Base-by-base conservation (phyloP, 2,797 vertebrate genomes). In the Pseudocheirus occidentalis region DNA sequence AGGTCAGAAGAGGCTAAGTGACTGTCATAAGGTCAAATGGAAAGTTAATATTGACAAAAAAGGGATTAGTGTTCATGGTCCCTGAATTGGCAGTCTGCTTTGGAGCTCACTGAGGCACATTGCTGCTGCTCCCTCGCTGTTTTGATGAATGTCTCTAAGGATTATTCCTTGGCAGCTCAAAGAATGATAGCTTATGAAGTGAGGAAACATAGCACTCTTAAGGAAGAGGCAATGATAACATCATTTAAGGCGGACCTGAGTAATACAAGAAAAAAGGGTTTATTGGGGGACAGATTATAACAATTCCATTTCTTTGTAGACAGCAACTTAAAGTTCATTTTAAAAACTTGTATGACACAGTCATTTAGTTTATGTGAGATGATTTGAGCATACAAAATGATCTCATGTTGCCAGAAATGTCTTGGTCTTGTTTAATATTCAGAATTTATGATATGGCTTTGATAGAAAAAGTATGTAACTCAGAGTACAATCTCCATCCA, bases 31-130 rank as follows among this genome's bases (percentile, higher is more conserved):
- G 90, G 92, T 94, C 90, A 93, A 58, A 92, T 59, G 27, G 90
- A 91, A 96, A 97, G 73, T 53, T 95, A 96, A 92, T 93, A 90
- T 87, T 40, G 91, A 96, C 16, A 95, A 27, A 95, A 95, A 94
- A 90, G 53, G 29, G 93, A 93, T 62, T 73, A 91, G 90, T 93
- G 91, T n/a, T 95, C 93, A 58, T 89, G 90, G 93, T 62, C 73
- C 94, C 87, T 91, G 62, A 93, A 87, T 96, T 96, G 58, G 16
- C 5, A 50, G 24, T 91, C 91, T 91, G 91, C 94, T 94, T 94
- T 53, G 54, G 57, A 55, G 58, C 58, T 91, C 24, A 55, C 27
- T 34, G 0, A 40, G 55, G 46, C 92, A 11, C 87, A 28, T 57
- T 93, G 53, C 93, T 92, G 93, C 50, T 73, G 94, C 40, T 87